Evolutionary conservation across 2,113 vertebrate species (phyloP).

Genomic region (Rhegmatorhina hoffmannsi): DNA sequence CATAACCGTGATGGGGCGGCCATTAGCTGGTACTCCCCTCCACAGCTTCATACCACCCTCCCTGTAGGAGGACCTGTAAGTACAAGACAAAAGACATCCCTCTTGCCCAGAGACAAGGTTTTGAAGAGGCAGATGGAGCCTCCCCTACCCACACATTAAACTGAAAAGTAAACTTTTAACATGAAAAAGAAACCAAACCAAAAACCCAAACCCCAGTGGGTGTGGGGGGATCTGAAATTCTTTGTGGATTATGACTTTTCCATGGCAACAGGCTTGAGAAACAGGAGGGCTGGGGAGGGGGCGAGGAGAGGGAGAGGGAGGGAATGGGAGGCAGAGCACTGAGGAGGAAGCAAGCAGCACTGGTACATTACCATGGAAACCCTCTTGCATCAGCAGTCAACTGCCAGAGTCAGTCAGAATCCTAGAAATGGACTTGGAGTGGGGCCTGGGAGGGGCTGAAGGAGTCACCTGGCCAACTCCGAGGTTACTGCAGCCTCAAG

Average conservation of each 20-base stretch:
- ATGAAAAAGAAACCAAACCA: not conserved
- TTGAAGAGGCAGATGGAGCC: not conserved
- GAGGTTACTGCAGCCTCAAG: not conserved
- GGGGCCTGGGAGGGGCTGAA: not conserved
- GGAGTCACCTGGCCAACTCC: not conserved
- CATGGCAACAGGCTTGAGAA: constrained; percentile 67
- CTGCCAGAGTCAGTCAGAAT: constrained; percentile 75
- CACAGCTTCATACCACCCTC: not conserved
- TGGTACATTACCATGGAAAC: constrained; percentile 77
- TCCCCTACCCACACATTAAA: not conserved
- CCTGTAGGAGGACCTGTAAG: not conserved
- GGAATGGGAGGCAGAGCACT: constrained; percentile 56
- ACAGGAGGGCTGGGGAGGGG: constrained; percentile 26
- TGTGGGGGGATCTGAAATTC: constrained; percentile 30
- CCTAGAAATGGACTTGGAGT: constrained; percentile 57
- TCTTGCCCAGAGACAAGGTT: not conserved
- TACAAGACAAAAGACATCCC: not conserved
- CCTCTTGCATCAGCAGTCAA: constrained; percentile 53
- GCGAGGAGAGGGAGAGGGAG: constrained; percentile 12
- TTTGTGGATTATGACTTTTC: constrained; percentile 59
- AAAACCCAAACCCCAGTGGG: not conserved
- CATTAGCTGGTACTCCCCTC: not conserved
- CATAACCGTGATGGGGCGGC: not conserved
- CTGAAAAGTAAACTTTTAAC: constrained; percentile 25
- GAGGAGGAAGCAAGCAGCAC: constrained; percentile 34